These are phyloP conservation scores for Dasyurus viverrinus DNA, from an alignment of 2,113 vertebrate species.

Conservation along the genomic window DNA sequence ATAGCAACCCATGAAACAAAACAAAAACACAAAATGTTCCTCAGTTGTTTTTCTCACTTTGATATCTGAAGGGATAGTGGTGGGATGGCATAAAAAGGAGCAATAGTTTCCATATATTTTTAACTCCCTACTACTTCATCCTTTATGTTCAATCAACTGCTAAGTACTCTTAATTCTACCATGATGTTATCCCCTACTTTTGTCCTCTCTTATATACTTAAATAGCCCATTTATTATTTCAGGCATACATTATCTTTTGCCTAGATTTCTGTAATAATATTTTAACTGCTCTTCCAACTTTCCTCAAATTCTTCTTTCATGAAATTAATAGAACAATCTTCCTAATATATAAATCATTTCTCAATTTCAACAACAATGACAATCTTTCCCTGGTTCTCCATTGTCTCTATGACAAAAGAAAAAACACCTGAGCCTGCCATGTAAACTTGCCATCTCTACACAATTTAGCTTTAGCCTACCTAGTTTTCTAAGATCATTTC, in stretches of 20 bases:
- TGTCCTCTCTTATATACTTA: neutral
- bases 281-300: neutral
- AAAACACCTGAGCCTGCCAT: neutral
- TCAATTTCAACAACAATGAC: neutral
- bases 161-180: neutral
- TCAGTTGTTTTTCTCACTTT: neutral
- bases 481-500: neutral
- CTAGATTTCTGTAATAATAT: neutral
- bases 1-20: conserved; percentile 1
- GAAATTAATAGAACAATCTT: neutral
- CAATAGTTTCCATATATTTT: neutral
- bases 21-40: neutral
- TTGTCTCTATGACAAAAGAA: neutral
- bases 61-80: neutral
- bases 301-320: neutral
- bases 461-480: neutral
- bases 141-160: neutral
- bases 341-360: neutral
- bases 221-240: neutral
- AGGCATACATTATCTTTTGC: neutral
- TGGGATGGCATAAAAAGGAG: neutral
- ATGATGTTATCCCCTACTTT: neutral
- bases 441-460: neutral
- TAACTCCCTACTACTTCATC: neutral
- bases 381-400: neutral